Evolutionary conservation across 2,888 invertebrate species (phyloP).

Genomic region (Himalopsyche tibetana): DNA sequence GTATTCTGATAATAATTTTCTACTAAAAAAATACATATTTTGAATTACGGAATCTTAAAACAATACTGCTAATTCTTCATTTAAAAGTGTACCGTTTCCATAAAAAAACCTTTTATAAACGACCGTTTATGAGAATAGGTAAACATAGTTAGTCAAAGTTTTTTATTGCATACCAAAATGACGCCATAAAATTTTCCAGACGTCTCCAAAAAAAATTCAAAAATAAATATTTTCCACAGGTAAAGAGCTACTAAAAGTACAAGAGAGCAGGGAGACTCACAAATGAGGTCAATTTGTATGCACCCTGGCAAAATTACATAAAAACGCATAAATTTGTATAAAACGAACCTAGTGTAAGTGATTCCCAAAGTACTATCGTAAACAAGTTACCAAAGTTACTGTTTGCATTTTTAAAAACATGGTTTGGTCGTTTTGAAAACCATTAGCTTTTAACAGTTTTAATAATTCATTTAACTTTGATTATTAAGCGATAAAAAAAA

Average conservation of each 20-base stretch:
- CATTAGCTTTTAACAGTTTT: too few relatives aligned
- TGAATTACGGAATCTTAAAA: too few relatives aligned
- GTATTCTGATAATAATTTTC: too few relatives aligned
- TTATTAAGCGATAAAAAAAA: too few relatives aligned
- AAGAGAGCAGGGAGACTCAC: conserved; percentile 7
- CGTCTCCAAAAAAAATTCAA: background rate
- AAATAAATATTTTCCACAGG: conserved; percentile 27
- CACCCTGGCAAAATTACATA: conserved; percentile 59
- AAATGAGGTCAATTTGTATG: conserved; percentile 60
- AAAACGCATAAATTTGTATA: conserved; percentile 57
- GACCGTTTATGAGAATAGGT: background rate
- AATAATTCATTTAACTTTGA: too few relatives aligned
- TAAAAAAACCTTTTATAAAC: too few relatives aligned
- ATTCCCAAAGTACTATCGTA: conserved; percentile 15
- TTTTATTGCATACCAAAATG: conserved; percentile 32
- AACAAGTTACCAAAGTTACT: background rate
- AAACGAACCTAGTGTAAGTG: conserved; percentile 9
- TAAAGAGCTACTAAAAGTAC: conserved; percentile 29
- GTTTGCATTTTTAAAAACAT: too few relatives aligned
- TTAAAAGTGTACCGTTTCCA: too few relatives aligned
- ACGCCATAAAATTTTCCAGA: conserved; percentile 25
- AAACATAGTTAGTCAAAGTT: background rate
- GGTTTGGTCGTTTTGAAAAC: too few relatives aligned
- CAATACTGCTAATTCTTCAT: too few relatives aligned
- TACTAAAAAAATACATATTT: too few relatives aligned